phyloP scores from a whole-genome alignment of 1,140 invertebrate species.

The Anoplophora glabripennis region DNA sequence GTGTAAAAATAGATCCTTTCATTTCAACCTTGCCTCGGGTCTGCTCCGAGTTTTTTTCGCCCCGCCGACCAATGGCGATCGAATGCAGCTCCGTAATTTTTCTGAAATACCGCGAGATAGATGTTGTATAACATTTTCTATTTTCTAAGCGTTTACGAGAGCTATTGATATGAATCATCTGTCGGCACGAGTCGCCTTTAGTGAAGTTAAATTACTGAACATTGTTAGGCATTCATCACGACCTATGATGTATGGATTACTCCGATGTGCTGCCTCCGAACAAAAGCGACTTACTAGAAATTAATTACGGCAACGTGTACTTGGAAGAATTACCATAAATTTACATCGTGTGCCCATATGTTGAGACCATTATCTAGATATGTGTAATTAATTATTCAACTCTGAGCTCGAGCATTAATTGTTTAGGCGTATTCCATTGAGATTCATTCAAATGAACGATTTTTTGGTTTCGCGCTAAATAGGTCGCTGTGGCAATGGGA shows the following conservation, averaged over 20 bases:
- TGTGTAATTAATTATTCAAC: constrained; percentile 12
- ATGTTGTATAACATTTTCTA: constrained; percentile 9
- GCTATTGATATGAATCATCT: constrained; percentile 32
- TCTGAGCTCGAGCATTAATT: too few relatives aligned
- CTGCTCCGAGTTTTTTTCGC: too few relatives aligned
- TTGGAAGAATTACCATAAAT: constrained; percentile 8
- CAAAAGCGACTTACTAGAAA: constrained; percentile 21
- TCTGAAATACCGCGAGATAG: background rate
- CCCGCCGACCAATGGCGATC: background rate
- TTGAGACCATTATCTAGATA: constrained; percentile 4
- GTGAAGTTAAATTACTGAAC: constrained; percentile 36
- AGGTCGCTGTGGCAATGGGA: too few relatives aligned
- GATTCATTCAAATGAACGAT: too few relatives aligned
- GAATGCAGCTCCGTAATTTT: background rate
- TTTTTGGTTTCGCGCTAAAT: too few relatives aligned
- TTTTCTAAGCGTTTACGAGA: constrained; percentile 1
- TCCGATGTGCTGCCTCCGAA: constrained; percentile 28
- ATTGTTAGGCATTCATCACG: constrained; percentile 34
- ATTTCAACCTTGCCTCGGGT: too few relatives aligned
- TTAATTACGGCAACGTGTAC: constrained; percentile 19
- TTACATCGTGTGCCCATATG: constrained; percentile 9
- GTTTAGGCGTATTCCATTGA: too few relatives aligned
- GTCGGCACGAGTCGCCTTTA: constrained; percentile 35
- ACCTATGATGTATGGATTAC: constrained; percentile 33
- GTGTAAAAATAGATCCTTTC: too few relatives aligned